Base-by-base conservation (phyloP, 2,797 vertebrate species). In the Spizella passerina region DNA sequence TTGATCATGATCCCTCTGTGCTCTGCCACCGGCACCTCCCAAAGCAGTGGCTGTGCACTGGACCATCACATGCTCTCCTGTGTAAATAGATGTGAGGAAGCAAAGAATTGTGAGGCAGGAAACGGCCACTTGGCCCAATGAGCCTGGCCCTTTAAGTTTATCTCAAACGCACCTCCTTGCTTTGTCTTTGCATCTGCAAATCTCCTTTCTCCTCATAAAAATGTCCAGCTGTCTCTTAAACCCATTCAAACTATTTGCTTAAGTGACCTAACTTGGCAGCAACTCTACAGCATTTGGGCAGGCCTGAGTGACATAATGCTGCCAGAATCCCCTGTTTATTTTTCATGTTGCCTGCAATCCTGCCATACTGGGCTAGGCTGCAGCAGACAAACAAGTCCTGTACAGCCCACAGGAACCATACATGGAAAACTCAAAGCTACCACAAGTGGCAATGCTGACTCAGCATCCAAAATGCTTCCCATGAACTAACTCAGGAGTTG, bases 121-220 rank as follows among this genome's bases (percentile, higher is more conserved):
- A 97, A 94, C 5, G 15, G 68, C 95, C 96, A 97, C 97, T 97
- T 96, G 89, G 84, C 43, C 89, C 94, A 94, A 95, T 46, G 82
- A 96, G 90, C 39, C 80, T 63, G 92, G 93, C 71, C 82, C 92
- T 94, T 97, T 93, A 81, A 77, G 86, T 95, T 96, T 97, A 96
- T 97, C 96, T 95, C 30, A 6, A 88, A 73, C 0, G 11, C 52
- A 63, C 92, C 96, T 95, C 92, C 94, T 95, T 73, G 91, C 91
- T 96, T 97, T 97, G 96, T 97, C 95, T 93, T 79, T 36, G 59
- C 57, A 91, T 88, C 96, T 96, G 93, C 94, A 97, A 96, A 97
- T 96, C 93, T 94, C 87, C 66, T 84, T 91, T 83, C 86, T 95
- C 88, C 96, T 89, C 96, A 95, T 59, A 97, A 97, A 97, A 96